These are phyloP conservation scores for Dichetophora obliterata DNA, from an alignment of 2,888 invertebrate species.

Conservation along the genomic window DNA sequence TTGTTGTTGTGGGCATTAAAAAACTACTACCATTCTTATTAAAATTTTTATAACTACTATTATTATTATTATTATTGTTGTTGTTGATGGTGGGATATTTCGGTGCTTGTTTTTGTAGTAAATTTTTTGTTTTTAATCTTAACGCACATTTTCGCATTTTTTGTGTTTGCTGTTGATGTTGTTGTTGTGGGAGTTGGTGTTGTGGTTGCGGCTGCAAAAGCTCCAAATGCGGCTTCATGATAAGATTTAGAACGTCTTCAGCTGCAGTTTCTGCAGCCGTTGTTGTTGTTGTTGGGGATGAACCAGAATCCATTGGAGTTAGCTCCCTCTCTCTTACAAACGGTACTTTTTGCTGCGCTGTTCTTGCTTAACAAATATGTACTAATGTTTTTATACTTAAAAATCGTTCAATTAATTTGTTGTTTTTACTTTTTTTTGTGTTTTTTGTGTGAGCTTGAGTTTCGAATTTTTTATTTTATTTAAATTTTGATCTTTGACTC, in stretches of 20 bases:
- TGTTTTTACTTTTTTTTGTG: background rate
- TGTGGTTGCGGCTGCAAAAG: conserved; percentile 34
- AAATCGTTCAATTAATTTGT: background rate
- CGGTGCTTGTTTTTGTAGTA: conserved; percentile 23
- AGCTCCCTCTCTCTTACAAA: background rate
- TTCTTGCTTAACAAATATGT: background rate
- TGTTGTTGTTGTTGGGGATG: conserved; percentile 29
- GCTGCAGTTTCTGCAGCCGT: conserved; percentile 41
- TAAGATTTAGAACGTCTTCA: conserved; percentile 50
- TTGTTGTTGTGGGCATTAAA: background rate
- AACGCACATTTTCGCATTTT: conserved; percentile 58
- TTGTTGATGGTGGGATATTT: background rate
- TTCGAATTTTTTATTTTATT: conserved; percentile 1
- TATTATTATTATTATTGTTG: background rate
- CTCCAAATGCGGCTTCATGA: conserved; percentile 58
- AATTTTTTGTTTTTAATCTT: conserved; percentile 43
- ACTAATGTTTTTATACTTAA: conserved; percentile 22
- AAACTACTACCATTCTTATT: conserved; percentile 2
- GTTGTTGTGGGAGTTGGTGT: conserved; percentile 41
- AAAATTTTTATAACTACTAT: background rate
- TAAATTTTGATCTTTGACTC: conserved; percentile 7
- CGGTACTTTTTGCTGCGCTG: conserved; percentile 5
- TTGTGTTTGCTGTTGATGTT: conserved; percentile 49
- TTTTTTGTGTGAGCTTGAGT: conserved; percentile 35
- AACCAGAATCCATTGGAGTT: conserved; percentile 21